Evolutionary conservation across 1,140 invertebrate species (phyloP).

Genomic region (Panagrolaimus sp.): DNA sequence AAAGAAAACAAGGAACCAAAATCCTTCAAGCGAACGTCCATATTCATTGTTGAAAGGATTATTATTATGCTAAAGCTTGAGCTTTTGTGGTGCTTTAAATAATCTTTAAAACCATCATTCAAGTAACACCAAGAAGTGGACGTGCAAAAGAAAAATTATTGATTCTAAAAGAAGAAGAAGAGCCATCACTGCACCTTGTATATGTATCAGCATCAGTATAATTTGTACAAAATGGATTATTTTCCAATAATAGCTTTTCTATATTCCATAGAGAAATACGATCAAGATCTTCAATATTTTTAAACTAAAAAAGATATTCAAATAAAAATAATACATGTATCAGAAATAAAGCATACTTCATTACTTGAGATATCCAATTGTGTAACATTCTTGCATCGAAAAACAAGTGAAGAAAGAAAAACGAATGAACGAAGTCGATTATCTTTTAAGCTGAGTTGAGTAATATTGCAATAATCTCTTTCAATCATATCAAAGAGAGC

Average conservation of each 20-base stretch:
- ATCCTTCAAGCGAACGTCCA: too few species aligned
- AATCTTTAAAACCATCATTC: neutral
- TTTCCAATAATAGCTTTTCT: slow-evolving; percentile 35
- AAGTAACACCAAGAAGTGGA: neutral
- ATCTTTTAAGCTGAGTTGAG: slow-evolving; percentile 32
- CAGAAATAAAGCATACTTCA: slow-evolving; percentile 24
- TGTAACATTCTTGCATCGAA: slow-evolving; percentile 30
- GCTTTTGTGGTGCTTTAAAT: neutral
- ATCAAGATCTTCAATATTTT: slow-evolving; percentile 26
- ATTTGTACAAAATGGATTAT: slow-evolving; percentile 23
- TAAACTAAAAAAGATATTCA: slow-evolving; percentile 24
- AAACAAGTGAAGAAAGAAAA: slow-evolving; percentile 20
- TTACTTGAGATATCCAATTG: slow-evolving; percentile 37
- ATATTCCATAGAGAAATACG: slow-evolving; percentile 25
- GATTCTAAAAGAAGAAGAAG: neutral
- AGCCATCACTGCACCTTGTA: slow-evolving; percentile 18
- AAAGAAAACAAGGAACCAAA: too few species aligned
- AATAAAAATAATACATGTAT: neutral
- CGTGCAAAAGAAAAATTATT: neutral
- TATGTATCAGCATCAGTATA: slow-evolving; percentile 24
- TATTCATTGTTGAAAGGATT: too few species aligned
- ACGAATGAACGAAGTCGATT: slow-evolving; percentile 31
- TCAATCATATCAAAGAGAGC: slow-evolving; percentile 19
- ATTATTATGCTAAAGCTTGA: too few species aligned
- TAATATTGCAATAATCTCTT: slow-evolving; percentile 21